phyloP scores from a whole-genome alignment of 2,888 invertebrate genomes.

The Rhimphoctona megacephalus region DNA sequence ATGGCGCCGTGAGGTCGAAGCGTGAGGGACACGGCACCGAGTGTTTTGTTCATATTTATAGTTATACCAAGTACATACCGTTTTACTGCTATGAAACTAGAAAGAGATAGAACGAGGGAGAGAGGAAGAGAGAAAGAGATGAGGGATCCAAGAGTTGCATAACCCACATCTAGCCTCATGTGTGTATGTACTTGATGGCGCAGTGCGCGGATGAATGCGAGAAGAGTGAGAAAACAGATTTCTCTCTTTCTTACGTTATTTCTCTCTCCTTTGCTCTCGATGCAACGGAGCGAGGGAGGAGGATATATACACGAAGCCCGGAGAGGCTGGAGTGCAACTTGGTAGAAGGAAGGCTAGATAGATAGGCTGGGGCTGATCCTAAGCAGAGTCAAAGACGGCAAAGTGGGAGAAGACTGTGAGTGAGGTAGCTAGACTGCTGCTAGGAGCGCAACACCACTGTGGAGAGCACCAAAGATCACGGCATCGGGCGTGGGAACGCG shows the following conservation, averaged over 20 bases:
- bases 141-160: slow-evolving; percentile 57
- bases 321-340: slow-evolving; percentile 37
- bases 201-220: slow-evolving; percentile 21
- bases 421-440: slow-evolving; percentile 63
- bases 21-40: background rate
- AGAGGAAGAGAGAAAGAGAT: slow-evolving; percentile 30
- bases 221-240: slow-evolving; percentile 41
- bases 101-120: slow-evolving; percentile 59
- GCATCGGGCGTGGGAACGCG: slow-evolving; percentile 83
- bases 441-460: slow-evolving; percentile 75
- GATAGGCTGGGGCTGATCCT: slow-evolving; percentile 74
- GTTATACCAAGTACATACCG: slow-evolving; percentile 1
- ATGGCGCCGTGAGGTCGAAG: slow-evolving; percentile 15
- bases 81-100: slow-evolving; percentile 23
- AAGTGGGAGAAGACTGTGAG: slow-evolving; percentile 37
- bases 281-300: slow-evolving; percentile 51
- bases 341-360: slow-evolving; percentile 58
- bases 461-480: slow-evolving; percentile 81
- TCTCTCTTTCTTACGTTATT: background rate
- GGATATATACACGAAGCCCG: slow-evolving; percentile 14
- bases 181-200: slow-evolving; percentile 6
- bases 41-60: slow-evolving; percentile 17
- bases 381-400: slow-evolving; percentile 75
- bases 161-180: slow-evolving; percentile 65
- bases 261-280: slow-evolving; percentile 4